Conservation (phyloP, 2,113 vertebrate genomes). For the Ophthalmolycus amberensis region DNA sequence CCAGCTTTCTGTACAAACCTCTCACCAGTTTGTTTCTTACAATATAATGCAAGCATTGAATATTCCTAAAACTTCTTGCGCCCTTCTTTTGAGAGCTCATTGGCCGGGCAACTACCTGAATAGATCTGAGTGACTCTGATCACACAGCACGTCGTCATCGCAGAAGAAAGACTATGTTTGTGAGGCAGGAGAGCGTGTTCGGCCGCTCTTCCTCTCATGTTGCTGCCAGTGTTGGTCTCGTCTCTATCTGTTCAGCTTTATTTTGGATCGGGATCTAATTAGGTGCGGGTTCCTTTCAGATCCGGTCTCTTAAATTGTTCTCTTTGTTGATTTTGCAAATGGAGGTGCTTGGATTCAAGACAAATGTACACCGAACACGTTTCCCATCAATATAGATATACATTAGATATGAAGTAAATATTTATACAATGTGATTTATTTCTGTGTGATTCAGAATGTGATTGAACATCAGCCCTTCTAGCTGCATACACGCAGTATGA, state of each 20-base stretch:
- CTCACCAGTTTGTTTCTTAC: too few relatives aligned
- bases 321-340: not conserved
- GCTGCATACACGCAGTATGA: conserved; percentile 68
- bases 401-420: not conserved
- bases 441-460: conserved; percentile 86
- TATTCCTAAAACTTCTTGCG: too few relatives aligned
- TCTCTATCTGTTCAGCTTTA: too few relatives aligned
- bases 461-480: conserved; percentile 86
- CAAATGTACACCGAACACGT: too few relatives aligned
- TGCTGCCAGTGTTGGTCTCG: too few relatives aligned
- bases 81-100: too few relatives aligned
- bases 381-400: not conserved
- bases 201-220: not conserved
- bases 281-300: not conserved
- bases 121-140: not conserved
- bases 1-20: not conserved
- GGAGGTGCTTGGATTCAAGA: too few relatives aligned
- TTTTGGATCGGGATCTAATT: not conserved
- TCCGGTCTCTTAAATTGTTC: not conserved
- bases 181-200: not conserved
- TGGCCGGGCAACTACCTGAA: not conserved
- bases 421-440: not conserved
- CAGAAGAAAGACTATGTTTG: not conserved
- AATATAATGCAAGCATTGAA: too few relatives aligned
- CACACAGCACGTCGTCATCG: not conserved